Conservation (phyloP, 1,140 invertebrate genomes). For the Xylocopa sonorina region DNA sequence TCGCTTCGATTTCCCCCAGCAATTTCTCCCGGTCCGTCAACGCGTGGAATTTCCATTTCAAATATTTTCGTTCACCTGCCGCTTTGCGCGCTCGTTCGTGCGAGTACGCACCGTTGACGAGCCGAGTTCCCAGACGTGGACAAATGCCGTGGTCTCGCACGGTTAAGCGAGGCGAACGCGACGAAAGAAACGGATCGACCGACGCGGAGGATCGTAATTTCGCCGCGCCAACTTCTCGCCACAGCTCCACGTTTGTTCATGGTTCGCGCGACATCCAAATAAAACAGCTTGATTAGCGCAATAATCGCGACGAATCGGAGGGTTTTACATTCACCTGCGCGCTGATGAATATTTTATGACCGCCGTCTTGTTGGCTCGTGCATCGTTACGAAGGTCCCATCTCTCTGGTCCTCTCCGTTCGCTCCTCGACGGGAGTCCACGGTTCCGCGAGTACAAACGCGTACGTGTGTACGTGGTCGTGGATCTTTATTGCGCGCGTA, state of each 20-base stretch:
- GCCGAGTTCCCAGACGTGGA: too few species aligned
- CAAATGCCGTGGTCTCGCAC: background rate
- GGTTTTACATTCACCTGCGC: background rate
- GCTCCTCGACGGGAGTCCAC: background rate
- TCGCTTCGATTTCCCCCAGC: conserved; percentile 5
- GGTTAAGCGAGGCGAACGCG: background rate
- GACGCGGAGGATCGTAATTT: conserved; percentile 1
- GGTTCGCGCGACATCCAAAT: background rate
- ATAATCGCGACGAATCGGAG: conserved; percentile 14
- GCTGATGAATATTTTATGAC: conserved; percentile 12
- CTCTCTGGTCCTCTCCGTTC: background rate
- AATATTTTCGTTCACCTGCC: background rate
- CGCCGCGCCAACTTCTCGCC: too few species aligned
- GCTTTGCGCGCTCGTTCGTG: background rate
- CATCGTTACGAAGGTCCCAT: background rate
- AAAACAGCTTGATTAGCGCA: conserved; percentile 9
- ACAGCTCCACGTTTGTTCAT: background rate
- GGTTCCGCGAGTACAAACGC: background rate
- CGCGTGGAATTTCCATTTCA: background rate
- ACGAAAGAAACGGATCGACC: background rate
- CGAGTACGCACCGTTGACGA: too few species aligned
- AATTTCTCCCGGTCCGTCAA: too few species aligned
- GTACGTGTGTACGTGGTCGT: background rate
- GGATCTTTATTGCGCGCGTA: background rate
- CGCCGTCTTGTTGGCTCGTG: too few species aligned